Base-by-base conservation (phyloP, 2,888 invertebrate species). In the Steromphala cineraria region DNA sequence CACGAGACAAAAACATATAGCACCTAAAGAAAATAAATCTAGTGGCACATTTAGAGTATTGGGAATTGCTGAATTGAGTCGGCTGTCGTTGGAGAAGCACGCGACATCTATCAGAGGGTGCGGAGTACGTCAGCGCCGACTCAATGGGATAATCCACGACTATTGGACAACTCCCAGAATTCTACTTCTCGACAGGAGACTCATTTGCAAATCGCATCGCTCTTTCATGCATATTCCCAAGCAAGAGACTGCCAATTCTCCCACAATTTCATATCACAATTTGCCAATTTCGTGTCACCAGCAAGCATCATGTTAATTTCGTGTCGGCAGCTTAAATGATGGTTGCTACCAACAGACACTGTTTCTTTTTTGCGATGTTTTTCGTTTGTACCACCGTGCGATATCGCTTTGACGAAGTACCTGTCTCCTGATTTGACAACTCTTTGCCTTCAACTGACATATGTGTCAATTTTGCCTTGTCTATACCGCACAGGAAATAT, bases 381-480 rank as follows among this genome's bases (percentile, higher is more conserved):
- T n/a, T 10, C 36, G n/a, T 71, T 36, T 4, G 40, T 71, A 36
- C 36, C 71, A 2, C 17, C 4, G 31, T 17, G 19, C 31, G 40
- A 71, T 71, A 71, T 71, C 71, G 17, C 71, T 4, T 19, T 71
- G 71, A 71, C 13, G 71, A 17, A 71, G 40, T 24, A 71, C 19
- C 71, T 71, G 71, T 71, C 71, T 71, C 31, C 19, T 17, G 71
- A 62, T n/a, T 71, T 71, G 71, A 71, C 40, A 36, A 19, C 40
- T 71, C 19, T 31, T 36, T 62, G 46, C 46, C 46, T 46, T 13
- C 46, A 46, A 46, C 10, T 46, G 24, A 56, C 56, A 24, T 24
- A 56, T n/a, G 40, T 36, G 36, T 71, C 71, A 71, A 71, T 71
- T 36, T 31, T 36, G 36, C 24, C 28, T 36, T 40, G 71, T 62